Percentiles rank a stretch among this genome's conserved stretches.
Conservation (phyloP, 2,797 vertebrate genomes). For the Acanthis flammea region DNA sequence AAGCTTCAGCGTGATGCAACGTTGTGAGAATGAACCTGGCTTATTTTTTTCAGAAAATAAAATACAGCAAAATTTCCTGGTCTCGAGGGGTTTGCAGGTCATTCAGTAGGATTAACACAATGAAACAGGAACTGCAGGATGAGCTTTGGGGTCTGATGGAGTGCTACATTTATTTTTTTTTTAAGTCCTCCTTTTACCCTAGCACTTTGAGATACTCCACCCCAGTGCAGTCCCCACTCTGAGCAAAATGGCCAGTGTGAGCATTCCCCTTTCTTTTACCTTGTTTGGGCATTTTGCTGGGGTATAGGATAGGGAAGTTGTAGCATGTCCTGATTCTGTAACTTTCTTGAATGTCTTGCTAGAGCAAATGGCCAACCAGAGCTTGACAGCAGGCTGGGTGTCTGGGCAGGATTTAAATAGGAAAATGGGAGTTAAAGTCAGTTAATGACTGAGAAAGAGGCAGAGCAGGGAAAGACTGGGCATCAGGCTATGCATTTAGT, state of each 20-base stretch:
- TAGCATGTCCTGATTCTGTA: not conserved
- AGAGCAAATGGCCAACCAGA: not conserved
- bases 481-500: not conserved
- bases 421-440: not conserved
- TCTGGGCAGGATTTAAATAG: not conserved
- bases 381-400: not conserved
- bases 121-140: not conserved
- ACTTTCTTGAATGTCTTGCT: not conserved
- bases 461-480: not conserved
- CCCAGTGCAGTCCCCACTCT: not conserved
- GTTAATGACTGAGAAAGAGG: not conserved
- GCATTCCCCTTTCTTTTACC: not conserved
- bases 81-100: not conserved
- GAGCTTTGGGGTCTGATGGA: not conserved
- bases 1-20: fast-evolving
- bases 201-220: not conserved
- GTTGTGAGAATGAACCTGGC: not conserved
- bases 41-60: not conserved
- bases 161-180: not conserved
- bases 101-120: not conserved
- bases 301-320: not conserved
- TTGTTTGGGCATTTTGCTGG: not conserved
- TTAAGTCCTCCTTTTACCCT: not conserved
- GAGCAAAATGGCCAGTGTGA: not conserved
- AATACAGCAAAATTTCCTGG: not conserved